These are phyloP conservation scores for Phortica okadai DNA, from an alignment of 2,888 invertebrate species.

Conservation along the genomic window DNA sequence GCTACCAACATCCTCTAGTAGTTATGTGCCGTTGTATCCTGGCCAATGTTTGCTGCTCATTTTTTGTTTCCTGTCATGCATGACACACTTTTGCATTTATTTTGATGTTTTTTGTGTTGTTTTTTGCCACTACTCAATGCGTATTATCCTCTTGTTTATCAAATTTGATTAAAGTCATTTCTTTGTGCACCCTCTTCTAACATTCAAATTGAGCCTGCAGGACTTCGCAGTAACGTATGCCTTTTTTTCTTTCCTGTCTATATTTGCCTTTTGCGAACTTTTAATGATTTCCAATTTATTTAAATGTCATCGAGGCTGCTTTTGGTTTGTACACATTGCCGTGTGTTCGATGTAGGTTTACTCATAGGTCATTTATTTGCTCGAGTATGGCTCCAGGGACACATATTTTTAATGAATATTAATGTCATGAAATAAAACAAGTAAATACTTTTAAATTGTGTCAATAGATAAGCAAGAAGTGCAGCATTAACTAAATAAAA, in stretches of 20 bases:
- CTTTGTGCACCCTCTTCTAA: slow-evolving; percentile 49
- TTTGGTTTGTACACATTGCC: slow-evolving; percentile 24
- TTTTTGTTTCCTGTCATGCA: slow-evolving; percentile 50
- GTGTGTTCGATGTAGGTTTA: slow-evolving; percentile 26
- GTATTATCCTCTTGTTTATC: slow-evolving; percentile 59
- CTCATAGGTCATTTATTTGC: slow-evolving; percentile 6
- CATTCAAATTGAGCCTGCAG: slow-evolving; percentile 22
- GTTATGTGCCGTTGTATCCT: slow-evolving; percentile 37
- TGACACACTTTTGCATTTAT: slow-evolving; percentile 68
- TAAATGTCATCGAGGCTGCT: slow-evolving; percentile 64
- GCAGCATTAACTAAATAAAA: background rate
- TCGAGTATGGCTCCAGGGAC: slow-evolving; percentile 6
- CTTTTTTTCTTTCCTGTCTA: slow-evolving; percentile 46
- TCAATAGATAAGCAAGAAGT: background rate
- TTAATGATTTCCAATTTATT: slow-evolving; percentile 68
- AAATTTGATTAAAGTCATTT: slow-evolving; percentile 71
- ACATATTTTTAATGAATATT: slow-evolving; percentile 32
- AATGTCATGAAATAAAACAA: slow-evolving; percentile 19
- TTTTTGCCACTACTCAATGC: slow-evolving; percentile 37
- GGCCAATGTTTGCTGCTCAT: slow-evolving; percentile 21
- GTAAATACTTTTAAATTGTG: slow-evolving; percentile 17
- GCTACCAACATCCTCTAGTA: slow-evolving; percentile 36
- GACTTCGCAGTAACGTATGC: slow-evolving; percentile 55
- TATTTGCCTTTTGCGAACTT: slow-evolving; percentile 30
- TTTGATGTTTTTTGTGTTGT: slow-evolving; percentile 55